These are phyloP conservation scores for Meriones unguiculatus DNA, from an alignment of 2,113 vertebrate genomes.

Conservation along the genomic window DNA sequence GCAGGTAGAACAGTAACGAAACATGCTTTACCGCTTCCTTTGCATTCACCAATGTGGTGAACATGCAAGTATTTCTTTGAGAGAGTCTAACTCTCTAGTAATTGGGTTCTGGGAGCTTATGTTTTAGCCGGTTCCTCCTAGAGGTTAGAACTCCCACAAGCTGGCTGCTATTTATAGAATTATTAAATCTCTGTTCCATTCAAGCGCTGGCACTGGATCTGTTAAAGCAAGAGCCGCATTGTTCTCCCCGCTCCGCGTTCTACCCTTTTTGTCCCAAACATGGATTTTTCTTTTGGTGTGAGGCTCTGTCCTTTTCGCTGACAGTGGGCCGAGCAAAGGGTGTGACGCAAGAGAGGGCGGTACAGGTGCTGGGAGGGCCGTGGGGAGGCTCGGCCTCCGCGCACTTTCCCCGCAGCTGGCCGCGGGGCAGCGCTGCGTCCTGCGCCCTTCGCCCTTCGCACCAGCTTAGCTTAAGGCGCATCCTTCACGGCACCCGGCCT, in stretches of 20 bases:
- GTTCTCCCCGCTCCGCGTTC: background rate
- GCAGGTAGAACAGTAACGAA: background rate
- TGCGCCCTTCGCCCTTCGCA: background rate
- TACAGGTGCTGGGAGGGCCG: slow-evolving; percentile 61
- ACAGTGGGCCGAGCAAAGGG: slow-evolving; percentile 85
- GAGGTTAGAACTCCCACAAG: background rate
- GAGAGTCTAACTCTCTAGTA: background rate
- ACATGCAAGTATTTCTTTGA: background rate
- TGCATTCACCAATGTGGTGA: background rate
- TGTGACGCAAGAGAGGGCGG: slow-evolving; percentile 88
- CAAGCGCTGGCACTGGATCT: background rate
- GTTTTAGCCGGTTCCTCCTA: background rate
- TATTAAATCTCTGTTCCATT: background rate
- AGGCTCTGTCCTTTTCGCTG: slow-evolving; percentile 35
- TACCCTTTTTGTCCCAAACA: too few relatives aligned
- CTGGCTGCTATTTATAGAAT: background rate
- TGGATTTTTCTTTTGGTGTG: rapidly evolving
- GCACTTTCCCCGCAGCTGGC: slow-evolving; percentile 70
- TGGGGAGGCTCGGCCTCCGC: slow-evolving; percentile 61
- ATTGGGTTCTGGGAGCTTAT: background rate
- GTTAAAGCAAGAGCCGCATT: background rate
- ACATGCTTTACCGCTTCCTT: background rate
- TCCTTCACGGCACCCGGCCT: background rate
- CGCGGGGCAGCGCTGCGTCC: background rate
- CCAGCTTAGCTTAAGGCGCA: background rate